Evolutionary conservation across 2,888 invertebrate genomes (phyloP), one percentile per base, ranked within the genome.

Genomic region (Anodontia alba): DNA sequence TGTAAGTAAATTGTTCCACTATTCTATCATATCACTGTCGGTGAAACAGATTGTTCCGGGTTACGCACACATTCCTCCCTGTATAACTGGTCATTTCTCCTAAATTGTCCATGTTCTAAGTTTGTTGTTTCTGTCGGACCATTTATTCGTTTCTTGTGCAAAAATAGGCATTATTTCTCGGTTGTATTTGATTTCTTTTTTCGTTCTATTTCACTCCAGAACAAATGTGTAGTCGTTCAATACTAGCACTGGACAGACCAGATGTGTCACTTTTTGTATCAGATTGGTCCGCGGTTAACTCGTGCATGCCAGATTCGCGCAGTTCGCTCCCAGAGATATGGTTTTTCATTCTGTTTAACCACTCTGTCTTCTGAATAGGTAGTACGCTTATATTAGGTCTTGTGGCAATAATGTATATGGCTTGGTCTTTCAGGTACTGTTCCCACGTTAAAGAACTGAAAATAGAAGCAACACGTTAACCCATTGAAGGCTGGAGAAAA

Each of bases 331-430:
- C 62, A 33, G 62, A 62, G 3, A 62, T 26, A 62, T 62, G 31
- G 33, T 62, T 62, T 33, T 33, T 31, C 62, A 62, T 62, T 33
- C 33, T 62, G 20, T 23, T 62, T 1, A 79, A 29, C 74, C 74
- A 79, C 15, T 42, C 51, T 36, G 42, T 68, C 31, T 57, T 46
- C 51, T 83, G 81, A 15, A 87, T 79, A 1, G 87, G 87, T 15
- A 85, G 72, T 26, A 78, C 78, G n/a, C 80, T 81, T 20, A 80
- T 57, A 71, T 89, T 89, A 0, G 88, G 87, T 66, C 89, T 68
- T 3, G 88, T 85, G 8, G 87, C 86, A 8, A 89, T 68, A 12
- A 86, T 77, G 68, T 89, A 88, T n/a, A 89, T 79, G 7, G 86
- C 78, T 49, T 84, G 78, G 29, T 86, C 84, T 31, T 67, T 66